Evolutionary conservation across 2,797 vertebrate species (phyloP).

Genomic region (Tachyglossus aculeatus): DNA sequence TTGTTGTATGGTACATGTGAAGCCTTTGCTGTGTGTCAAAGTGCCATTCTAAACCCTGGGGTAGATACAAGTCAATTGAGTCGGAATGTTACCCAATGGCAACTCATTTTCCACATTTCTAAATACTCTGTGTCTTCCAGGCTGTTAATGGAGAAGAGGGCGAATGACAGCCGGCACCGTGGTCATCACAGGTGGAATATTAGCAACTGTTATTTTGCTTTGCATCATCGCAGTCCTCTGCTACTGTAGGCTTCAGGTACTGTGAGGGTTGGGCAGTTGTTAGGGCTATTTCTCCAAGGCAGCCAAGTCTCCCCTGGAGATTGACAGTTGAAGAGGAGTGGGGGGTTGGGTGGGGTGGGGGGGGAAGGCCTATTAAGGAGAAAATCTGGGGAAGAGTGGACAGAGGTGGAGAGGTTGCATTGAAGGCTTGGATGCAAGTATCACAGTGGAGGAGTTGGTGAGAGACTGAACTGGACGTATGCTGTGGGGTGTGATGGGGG

Average conservation of each 20-base stretch:
- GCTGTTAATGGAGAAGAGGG: constrained; percentile 94
- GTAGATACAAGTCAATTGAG: too few relatives aligned
- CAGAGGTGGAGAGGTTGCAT: too few relatives aligned
- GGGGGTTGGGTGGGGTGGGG: rapidly evolving
- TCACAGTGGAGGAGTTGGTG: too few relatives aligned
- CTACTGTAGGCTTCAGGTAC: constrained; percentile 96
- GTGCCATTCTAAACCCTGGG: too few relatives aligned
- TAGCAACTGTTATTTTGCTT: constrained; percentile 94
- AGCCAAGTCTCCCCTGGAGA: too few relatives aligned
- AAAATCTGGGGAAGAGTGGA: background rate
- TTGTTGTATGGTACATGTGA: too few relatives aligned
- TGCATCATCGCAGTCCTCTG: constrained; percentile 95
- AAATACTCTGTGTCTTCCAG: constrained; percentile 66
- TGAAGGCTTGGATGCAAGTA: too few relatives aligned
- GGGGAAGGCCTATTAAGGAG: background rate
- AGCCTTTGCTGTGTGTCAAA: too few relatives aligned
- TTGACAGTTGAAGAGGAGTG: too few relatives aligned
- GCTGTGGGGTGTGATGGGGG: background rate
- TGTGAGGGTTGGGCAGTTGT: rapidly evolving
- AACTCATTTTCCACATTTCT: rapidly evolving
- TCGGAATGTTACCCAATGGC: too few relatives aligned
- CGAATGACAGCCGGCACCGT: constrained; percentile 99
- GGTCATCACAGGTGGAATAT: constrained; percentile 98
- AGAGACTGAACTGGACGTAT: too few relatives aligned
- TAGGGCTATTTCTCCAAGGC: background rate